A percentile compares a stretch with the other conserved stretches of the same genome.
Evolutionary conservation across 37 sponge, comb jelly and placozoan genomes (phyloP).

Genomic region (Tethya wilhelma): DNA sequence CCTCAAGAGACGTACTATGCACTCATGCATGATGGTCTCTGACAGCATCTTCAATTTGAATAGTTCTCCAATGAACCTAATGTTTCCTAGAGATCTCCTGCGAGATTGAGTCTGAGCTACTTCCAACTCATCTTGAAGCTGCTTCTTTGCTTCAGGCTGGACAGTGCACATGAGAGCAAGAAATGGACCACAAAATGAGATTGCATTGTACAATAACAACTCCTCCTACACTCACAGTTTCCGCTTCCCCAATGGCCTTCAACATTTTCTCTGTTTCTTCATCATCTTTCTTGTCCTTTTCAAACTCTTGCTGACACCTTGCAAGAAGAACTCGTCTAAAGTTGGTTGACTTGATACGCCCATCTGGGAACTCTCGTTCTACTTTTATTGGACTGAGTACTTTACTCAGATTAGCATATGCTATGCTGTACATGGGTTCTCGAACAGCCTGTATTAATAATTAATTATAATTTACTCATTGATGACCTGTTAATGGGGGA

Average conservation of each 20-base stretch:
- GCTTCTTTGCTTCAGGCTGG: conserved; percentile 67
- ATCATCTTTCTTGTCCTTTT: conserved; percentile 85
- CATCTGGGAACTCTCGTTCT: conserved; percentile 29
- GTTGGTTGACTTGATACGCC: conserved; percentile 27
- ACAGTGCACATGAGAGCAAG: too few relatives aligned
- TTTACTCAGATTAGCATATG: conserved; percentile 76
- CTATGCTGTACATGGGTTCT: conserved; percentile 83
- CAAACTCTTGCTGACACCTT: conserved; percentile 88
- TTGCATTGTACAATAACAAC: neutral
- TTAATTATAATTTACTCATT: too few relatives aligned
- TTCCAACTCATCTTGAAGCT: conserved; percentile 39
- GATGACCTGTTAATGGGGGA: too few relatives aligned
- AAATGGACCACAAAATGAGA: neutral
- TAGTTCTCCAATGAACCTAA: conserved; percentile 89
- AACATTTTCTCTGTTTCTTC: conserved; percentile 40
- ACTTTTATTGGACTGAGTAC: conserved; percentile 60
- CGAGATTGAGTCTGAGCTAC: conserved; percentile 26
- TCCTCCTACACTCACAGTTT: conserved; percentile 63
- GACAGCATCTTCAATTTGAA: conserved; percentile 86
- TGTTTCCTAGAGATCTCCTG: conserved; percentile 82
- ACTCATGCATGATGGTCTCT: conserved; percentile 90
- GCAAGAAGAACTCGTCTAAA: conserved; percentile 75
- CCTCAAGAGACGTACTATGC: conserved; percentile 66
- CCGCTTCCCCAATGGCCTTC: conserved; percentile 49
- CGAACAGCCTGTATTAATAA: conserved; percentile 69